phyloP scores from a whole-genome alignment of 2,888 invertebrate genomes.

The Chironomus riparius region DNA sequence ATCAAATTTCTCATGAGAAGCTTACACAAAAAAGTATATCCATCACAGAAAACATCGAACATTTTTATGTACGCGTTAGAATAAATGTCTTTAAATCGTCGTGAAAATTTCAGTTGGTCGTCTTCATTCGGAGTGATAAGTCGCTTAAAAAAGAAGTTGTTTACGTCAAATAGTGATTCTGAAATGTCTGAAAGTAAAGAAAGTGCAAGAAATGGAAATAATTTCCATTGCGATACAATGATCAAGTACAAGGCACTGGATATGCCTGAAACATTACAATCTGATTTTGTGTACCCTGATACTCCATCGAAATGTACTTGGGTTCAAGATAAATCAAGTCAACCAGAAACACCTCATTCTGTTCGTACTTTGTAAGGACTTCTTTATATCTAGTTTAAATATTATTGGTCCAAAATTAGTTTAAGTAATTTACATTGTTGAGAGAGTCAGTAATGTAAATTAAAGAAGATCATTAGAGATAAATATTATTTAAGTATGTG shows the following conservation, averaged over 20 bases:
- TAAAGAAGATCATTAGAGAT: no score
- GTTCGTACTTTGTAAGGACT: constrained; percentile 16
- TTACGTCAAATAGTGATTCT: neutral
- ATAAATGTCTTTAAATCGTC: neutral
- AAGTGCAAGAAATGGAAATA: neutral
- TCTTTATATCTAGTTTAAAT: neutral
- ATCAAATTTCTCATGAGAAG: no score
- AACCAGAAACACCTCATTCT: constrained; percentile 3
- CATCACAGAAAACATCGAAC: neutral
- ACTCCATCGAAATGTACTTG: constrained; percentile 9
- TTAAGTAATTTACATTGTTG: no score
- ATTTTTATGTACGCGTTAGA: neutral
- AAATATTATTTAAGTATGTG: no score
- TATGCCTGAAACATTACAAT: neutral
- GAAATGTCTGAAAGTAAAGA: neutral
- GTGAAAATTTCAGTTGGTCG: neutral
- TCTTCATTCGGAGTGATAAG: neutral
- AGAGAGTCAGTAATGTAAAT: no score
- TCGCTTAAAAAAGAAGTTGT: neutral
- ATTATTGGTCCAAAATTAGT: neutral
- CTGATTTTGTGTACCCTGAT: constrained; percentile 15
- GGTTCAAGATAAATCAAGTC: neutral
- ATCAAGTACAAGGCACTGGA: neutral
- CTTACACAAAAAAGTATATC: no score
- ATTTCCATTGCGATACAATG: neutral